Evolutionary conservation across 2,797 vertebrate genomes (phyloP).

Genomic region (Cyclura pinguis): DNA sequence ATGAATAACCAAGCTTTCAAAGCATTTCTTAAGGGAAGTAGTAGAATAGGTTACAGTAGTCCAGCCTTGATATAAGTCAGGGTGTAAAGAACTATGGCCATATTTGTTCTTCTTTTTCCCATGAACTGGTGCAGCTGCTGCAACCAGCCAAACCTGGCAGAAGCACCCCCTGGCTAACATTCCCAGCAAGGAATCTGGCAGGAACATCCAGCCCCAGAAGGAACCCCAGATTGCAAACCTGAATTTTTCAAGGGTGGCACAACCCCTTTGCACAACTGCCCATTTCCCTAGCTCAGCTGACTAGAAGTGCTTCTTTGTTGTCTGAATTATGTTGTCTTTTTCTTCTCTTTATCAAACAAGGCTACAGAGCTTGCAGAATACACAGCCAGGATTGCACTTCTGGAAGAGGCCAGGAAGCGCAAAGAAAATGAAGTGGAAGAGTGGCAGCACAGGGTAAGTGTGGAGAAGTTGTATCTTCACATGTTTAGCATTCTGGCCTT

Average conservation of each 20-base stretch:
- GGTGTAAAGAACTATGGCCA: no score
- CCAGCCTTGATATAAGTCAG: neutral
- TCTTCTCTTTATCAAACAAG: slow-evolving; percentile 71
- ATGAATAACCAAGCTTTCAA: neutral
- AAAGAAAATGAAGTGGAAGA: slow-evolving; percentile 90
- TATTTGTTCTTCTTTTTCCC: neutral
- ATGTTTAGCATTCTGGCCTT: neutral
- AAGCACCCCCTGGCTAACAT: neutral
- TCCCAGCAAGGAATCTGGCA: neutral
- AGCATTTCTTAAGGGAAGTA: neutral
- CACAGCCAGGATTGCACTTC: slow-evolving; percentile 86
- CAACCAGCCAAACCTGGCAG: neutral
- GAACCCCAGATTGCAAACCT: neutral
- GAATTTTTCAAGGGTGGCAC: neutral
- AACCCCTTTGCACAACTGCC: neutral
- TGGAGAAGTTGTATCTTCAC: neutral
- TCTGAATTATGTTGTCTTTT: neutral
- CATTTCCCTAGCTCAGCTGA: neutral
- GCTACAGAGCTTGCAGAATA: slow-evolving; percentile 91
- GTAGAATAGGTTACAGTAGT: neutral
- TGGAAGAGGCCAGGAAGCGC: slow-evolving; percentile 89
- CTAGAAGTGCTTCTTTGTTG: neutral
- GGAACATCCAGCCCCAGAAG: neutral
- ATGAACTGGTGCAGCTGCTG: neutral
- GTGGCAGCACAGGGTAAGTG: slow-evolving; percentile 91